Base-by-base conservation (phyloP, 2,797 vertebrate species). In the Chanos chanos region DNA sequence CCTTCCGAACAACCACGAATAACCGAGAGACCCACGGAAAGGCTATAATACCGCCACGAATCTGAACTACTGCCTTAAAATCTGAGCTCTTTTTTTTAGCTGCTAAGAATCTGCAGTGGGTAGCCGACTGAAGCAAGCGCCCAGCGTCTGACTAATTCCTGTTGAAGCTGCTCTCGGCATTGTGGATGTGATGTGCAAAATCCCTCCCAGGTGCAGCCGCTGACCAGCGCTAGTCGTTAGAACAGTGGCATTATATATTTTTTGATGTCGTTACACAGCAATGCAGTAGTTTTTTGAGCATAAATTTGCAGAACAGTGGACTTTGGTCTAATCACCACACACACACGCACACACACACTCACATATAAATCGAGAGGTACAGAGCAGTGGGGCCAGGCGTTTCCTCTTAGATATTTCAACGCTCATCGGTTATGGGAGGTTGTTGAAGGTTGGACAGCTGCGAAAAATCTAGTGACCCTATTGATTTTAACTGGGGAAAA, bases 381-480 rank as follows among this genome's bases (percentile, higher is more conserved):
- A 31, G 58, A 70, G 66, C 67, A 65, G 59, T 19, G 41, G 43
- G 67, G 73, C 65, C 64, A 72, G 71, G 74, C 74, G 71, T 73
- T 77, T 73, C 74, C 68, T 71, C 50, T 54, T 36, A 33, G 54
- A 71, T 58, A 30, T 58, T 66, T 64, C 64, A 71, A 63, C 65
- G 62, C 73, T 74, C 40, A 28, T 51, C 21, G 7, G 34, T 24
- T 40, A 60, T 18, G 27, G n/a, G 28, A 37, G 58, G 58, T 51
- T 62, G 41, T 33, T 66, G 51, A 57, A 66, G 66, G 68, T 24
- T 41, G 60, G 56, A 36, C 60, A 54, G 68, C 61, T 66, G 59
- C 47, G 72, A 60, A 67, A 48, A 68, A 40, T 37, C 53, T 62
- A 18, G 55, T 66, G 67, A 55, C 70, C 69, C 12, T 34, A 55